phyloP scores from a whole-genome alignment of 1,140 invertebrate species.

The Drosophila tani region DNA sequence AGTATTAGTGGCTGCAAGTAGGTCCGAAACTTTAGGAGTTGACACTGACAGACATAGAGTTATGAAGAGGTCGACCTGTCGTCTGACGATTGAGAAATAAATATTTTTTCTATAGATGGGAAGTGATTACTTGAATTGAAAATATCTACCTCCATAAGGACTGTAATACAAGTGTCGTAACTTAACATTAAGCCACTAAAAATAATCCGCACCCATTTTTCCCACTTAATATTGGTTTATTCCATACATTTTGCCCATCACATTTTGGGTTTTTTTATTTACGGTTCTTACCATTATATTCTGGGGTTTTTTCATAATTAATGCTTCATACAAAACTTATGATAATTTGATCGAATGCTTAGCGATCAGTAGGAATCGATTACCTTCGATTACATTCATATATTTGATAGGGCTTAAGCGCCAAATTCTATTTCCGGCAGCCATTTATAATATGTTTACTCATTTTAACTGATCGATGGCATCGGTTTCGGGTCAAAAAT shows the following conservation, averaged over 20 bases:
- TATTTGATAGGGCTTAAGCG: not conserved
- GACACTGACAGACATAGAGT: too few relatives aligned
- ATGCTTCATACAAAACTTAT: too few relatives aligned
- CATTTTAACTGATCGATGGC: slow-evolving; percentile 15
- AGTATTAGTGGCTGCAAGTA: too few relatives aligned
- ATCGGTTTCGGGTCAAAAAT: not conserved
- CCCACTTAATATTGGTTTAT: too few relatives aligned
- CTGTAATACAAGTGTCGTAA: too few relatives aligned
- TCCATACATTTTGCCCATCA: not conserved
- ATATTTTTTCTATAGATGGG: too few relatives aligned
- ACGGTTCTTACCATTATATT: not conserved
- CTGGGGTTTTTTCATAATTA: not conserved
- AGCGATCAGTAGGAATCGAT: not conserved
- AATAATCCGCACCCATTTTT: not conserved
- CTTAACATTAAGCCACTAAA: not conserved
- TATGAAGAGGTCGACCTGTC: too few relatives aligned
- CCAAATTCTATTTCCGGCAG: slow-evolving; percentile 9
- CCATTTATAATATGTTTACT: slow-evolving; percentile 18
- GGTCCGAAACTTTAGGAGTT: not conserved
- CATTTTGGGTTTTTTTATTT: not conserved
- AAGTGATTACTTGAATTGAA: too few relatives aligned
- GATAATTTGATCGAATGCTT: not conserved
- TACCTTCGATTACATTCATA: not conserved
- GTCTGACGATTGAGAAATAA: not conserved
- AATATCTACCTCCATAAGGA: too few relatives aligned